Conservation (phyloP, 2,888 invertebrate species). For the Chamaedrilus cognettii region DNA sequence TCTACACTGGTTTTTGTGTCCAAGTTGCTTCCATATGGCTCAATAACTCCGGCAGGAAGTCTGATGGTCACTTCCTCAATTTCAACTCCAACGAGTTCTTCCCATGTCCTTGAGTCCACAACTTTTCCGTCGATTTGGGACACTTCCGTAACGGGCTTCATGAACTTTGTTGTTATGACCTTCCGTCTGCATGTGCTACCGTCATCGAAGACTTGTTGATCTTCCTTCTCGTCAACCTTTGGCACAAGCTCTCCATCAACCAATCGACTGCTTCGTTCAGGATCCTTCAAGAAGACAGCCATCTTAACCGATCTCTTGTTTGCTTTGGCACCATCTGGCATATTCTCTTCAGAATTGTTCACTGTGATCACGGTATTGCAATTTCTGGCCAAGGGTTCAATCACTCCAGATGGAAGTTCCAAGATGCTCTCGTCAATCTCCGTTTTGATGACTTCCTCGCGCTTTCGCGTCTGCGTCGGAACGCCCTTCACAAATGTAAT, state of each 20-base stretch:
- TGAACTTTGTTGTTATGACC: constrained; percentile 21
- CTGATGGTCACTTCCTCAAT: constrained; percentile 25
- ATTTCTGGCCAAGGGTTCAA: constrained; percentile 17
- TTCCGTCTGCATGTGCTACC: constrained; percentile 23
- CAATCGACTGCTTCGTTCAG: not conserved
- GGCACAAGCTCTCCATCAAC: constrained; percentile 16
- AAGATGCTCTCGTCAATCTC: constrained; percentile 17
- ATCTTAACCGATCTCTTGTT: constrained; percentile 16
- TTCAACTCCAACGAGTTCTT: constrained; percentile 19
- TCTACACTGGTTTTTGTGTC: constrained; percentile 23
- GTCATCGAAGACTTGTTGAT: constrained; percentile 17
- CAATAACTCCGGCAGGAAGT: constrained; percentile 20
- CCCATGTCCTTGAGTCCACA: constrained; percentile 2
- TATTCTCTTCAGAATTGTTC: constrained; percentile 1
- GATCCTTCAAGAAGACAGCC: constrained; percentile 12
- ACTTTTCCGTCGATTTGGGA: constrained; percentile 10
- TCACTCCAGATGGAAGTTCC: constrained; percentile 17
- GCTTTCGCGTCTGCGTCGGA: not conserved
- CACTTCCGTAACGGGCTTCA: constrained; percentile 17
- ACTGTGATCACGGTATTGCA: constrained; percentile 15
- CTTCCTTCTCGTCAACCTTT: constrained; percentile 20
- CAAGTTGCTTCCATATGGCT: constrained; percentile 24
- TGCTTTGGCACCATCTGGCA: constrained; percentile 16
- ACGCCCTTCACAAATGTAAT: constrained; percentile 5
- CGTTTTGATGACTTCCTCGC: constrained; percentile 15